Percentiles rank a stretch among this genome's conserved stretches.
Evolutionary conservation across 2,888 invertebrate species (phyloP).

Genomic region (Craniophora ligustri): DNA sequence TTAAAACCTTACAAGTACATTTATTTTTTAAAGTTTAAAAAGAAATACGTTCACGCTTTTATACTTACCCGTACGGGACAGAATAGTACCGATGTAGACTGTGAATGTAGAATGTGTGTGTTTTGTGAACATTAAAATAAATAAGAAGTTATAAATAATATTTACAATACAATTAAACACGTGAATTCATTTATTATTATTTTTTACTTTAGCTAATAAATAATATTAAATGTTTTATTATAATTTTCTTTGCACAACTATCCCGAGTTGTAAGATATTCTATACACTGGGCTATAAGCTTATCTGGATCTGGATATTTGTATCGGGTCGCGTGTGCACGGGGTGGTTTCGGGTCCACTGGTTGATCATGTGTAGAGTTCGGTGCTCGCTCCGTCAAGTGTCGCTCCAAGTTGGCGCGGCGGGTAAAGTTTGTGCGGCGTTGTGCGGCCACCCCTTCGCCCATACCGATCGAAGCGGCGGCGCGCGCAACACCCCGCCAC

Average conservation of each 20-base stretch:
- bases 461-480: slow-evolving; percentile 80
- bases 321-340: slow-evolving; percentile 49
- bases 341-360: slow-evolving; percentile 69
- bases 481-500: slow-evolving; percentile 79
- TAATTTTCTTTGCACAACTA: slow-evolving; percentile 13
- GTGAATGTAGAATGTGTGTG: no score
- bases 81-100: no score
- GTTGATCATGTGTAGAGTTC: slow-evolving; percentile 74
- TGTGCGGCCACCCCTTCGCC: slow-evolving; percentile 65
- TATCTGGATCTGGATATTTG: slow-evolving; percentile 31
- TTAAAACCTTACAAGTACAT: no score
- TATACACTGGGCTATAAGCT: slow-evolving; percentile 18
- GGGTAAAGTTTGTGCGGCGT: slow-evolving; percentile 77
- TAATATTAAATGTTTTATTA: no score
- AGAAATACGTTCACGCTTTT: no score
- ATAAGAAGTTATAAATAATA: no score
- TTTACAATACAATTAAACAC: no score
- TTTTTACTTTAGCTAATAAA: no score
- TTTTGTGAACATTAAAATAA: no score
- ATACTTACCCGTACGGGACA: no score
- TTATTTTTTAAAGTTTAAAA: no score
- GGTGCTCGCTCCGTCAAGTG: slow-evolving; percentile 69
- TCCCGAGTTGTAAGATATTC: slow-evolving; percentile 16
- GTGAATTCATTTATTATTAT: no score
- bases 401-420: slow-evolving; percentile 75